These are phyloP conservation scores for Bradypus variegatus DNA, from an alignment of 2,797 vertebrate species.

Conservation along the genomic window DNA sequence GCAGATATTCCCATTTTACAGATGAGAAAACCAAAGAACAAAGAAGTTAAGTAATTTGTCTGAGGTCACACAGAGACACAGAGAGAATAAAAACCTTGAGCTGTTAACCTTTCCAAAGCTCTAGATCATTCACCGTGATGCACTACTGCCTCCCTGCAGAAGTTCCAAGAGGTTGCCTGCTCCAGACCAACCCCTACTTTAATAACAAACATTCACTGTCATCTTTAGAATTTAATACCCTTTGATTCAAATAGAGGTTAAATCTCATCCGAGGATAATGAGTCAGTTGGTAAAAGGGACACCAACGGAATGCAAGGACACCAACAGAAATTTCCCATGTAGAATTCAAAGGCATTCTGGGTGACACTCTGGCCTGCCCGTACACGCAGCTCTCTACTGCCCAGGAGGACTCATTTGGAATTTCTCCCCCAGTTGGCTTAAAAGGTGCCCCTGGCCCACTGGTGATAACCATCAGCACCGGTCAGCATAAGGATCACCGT, in stretches of 20 bases:
- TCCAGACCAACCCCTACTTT: neutral
- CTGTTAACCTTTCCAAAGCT: neutral
- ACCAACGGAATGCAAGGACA: neutral
- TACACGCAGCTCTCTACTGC: neutral
- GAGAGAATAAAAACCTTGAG: neutral
- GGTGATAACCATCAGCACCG: no score
- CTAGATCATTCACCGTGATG: neutral
- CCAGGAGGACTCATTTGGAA: neutral
- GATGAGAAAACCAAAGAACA: neutral
- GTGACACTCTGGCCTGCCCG: neutral
- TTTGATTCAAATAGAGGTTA: neutral
- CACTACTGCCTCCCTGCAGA: neutral
- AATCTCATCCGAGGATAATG: neutral
- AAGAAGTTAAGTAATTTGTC: neutral
- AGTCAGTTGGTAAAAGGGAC: neutral
- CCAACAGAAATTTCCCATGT: fast-evolving
- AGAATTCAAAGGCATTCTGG: neutral
- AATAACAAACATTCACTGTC: neutral
- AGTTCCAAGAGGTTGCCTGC: neutral
- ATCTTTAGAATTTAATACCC: neutral
- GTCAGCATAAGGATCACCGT: neutral
- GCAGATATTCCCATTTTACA: neutral
- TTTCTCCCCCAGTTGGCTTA: neutral
- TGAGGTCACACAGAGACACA: neutral
- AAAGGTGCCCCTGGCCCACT: neutral